Evolutionary conservation across 2,888 invertebrate species (phyloP), one percentile per base, ranked within the genome.

Genomic region (Drosophila antonietae): DNA sequence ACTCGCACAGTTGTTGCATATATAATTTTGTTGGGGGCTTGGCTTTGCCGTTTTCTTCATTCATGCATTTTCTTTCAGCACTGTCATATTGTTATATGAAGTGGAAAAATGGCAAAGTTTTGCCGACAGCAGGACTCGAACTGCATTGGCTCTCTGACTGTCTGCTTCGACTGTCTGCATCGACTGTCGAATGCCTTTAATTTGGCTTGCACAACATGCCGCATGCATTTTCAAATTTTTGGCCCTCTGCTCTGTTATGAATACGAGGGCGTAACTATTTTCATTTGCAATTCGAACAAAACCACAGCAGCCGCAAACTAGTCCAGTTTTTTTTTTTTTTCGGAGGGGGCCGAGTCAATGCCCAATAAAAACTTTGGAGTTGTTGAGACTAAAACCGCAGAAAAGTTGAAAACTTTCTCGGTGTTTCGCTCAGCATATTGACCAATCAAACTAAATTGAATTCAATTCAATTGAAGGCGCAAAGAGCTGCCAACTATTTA

Each of bases 361-460:
- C 67, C 64, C 44, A 80, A 58, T 75, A 58, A 76, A 88, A 84
- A 89, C 74, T 84, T 84, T 88, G 28, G 60, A 68, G 61, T 51
- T 62, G 60, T 62, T 67, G 53, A 49, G 33, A 33, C 51, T 33
- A 71, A 77, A 78, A 69, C 88, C 88, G 73, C 88, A 76, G 71
- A 85, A 89, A 84, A 89, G 86, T 76, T 81, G 67, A 75, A 78
- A 84, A 82, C 63, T 88, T 84, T 68, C 58, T 46, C 59, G 71
- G 66, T 76, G 74, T 84, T 89, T 84, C 72, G 57, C 70, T 81
- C 28, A 6, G 86, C 81, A 75, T 85, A 88, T 89, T 89, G 88
- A 75, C 86, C 88, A 89, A 88, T 89, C 89, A 79, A 73, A 79
- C 69, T 73, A 70, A 84, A 89, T 88, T 75, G 64, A 76, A 80